phyloP scores from a whole-genome alignment of 1,140 invertebrate genomes.

The Ceratina japonica region DNA sequence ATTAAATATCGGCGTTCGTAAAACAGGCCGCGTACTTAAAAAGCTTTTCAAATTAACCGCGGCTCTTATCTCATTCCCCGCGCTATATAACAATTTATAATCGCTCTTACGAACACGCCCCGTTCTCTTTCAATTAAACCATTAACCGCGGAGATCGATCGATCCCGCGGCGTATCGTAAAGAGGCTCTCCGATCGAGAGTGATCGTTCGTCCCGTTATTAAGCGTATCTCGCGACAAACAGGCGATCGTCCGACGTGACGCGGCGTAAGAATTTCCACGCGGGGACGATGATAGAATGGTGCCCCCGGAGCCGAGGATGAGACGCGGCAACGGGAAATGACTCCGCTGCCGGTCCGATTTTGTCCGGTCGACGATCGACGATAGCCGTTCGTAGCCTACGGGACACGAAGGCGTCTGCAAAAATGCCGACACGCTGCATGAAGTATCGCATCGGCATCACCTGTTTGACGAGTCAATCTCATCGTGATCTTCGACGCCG shows the following conservation, averaged over 20 bases:
- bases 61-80: no score
- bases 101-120: no score
- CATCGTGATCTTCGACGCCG: not conserved
- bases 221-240: conserved; percentile 39
- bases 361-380: conserved; percentile 33
- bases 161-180: not conserved
- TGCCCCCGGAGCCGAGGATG: conserved; percentile 25
- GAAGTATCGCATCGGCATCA: conserved; percentile 3
- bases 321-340: conserved; percentile 51
- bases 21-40: no score
- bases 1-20: no score
- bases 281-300: conserved; percentile 55
- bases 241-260: conserved; percentile 46
- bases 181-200: not conserved
- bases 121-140: no score
- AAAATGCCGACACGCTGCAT: conserved; percentile 35
- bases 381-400: conserved; percentile 35
- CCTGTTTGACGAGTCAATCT: conserved; percentile 52
- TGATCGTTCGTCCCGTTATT: conserved; percentile 6
- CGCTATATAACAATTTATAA: not conserved
- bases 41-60: no score
- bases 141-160: not conserved
- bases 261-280: conserved; percentile 17
- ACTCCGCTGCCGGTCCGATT: conserved; percentile 47
- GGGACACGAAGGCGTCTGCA: conserved; percentile 42